Base-by-base conservation (phyloP, 2,113 vertebrate species). In the Centropristis striata region DNA sequence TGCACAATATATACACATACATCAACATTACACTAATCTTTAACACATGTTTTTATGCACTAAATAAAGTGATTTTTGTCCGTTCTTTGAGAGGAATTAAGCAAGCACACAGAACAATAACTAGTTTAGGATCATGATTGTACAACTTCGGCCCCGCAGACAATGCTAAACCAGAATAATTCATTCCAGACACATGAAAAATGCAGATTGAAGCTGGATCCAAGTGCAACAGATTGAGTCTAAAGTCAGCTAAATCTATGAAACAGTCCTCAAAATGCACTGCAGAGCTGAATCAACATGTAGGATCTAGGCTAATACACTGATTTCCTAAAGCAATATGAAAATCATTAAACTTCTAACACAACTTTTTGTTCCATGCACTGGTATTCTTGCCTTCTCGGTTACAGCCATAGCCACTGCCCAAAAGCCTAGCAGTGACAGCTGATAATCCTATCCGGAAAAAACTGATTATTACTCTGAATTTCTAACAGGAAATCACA, bases 401-500 rank as follows among this genome's bases (percentile, higher is more conserved):
- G 28, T 14, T 58, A 58, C 63, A 84, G 77, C 46, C 39, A 71
- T 51, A 82, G 46, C 61, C 57, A n/a, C 57, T 80, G 53, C 37
- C 70, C 57, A 27, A 53, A 73, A 81, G 66, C 63, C 71, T 55
- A 42, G 21, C 63, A 65, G 71, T 36, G 75, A 51, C 64, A 64
- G 50, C 41, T 64, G 65, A 75, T 68, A 76, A 74, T 66, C 80
- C 60, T 83, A 71, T 58, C 77, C 75, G 68, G 61, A 88, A 78
- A 80, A 51, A 57, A 64, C 36, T 58, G 65, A 79, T 37, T 58
- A 79, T n/a, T n/a, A 81, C 64, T 49, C 53, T 21, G 39, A 67
- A 65, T 59, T 73, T 87, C 71, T 83, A 80, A 88, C 78, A 85
- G 72, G 75, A 92, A 89, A 89, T 87, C 64, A 55, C 51, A 84